These are phyloP conservation scores for Proteles cristata DNA, from an alignment of 2,113 vertebrate genomes.

Conservation along the genomic window DNA sequence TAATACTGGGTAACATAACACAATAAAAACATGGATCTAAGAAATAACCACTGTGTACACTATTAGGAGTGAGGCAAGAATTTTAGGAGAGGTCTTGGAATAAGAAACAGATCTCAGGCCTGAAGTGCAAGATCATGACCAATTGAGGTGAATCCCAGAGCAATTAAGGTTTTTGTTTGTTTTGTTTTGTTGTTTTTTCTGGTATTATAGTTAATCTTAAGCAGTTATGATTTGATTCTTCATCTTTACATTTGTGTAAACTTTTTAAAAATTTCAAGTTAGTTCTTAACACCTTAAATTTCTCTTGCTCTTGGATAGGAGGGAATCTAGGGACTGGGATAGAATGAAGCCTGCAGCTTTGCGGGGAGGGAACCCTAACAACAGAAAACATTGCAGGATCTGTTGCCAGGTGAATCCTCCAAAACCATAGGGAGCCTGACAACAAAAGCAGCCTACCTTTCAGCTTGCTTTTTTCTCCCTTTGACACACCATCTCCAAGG, in stretches of 20 bases:
- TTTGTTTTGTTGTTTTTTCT: no score
- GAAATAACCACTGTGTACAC: not conserved
- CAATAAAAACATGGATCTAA: not conserved
- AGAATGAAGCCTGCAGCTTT: not conserved
- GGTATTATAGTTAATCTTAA: no score
- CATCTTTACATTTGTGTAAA: no score
- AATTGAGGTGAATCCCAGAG: not conserved
- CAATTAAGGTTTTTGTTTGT: no score
- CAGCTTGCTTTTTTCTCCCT: not conserved
- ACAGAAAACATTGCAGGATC: not conserved
- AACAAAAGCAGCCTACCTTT: not conserved
- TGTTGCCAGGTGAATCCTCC: not conserved
- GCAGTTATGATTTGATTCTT: no score
- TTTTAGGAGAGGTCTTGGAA: not conserved
- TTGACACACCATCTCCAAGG: not conserved
- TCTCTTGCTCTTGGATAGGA: not conserved
- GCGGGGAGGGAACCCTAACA: not conserved
- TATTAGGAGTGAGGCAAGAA: not conserved
- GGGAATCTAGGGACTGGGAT: not conserved
- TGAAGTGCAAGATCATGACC: not conserved
- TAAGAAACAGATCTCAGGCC: not conserved
- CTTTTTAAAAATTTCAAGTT: no score
- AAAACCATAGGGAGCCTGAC: not conserved
- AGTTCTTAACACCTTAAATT: not conserved
- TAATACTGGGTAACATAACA: not conserved